Base-by-base conservation (phyloP, 2,888 invertebrate genomes). In the Polymixis lichenea region DNA sequence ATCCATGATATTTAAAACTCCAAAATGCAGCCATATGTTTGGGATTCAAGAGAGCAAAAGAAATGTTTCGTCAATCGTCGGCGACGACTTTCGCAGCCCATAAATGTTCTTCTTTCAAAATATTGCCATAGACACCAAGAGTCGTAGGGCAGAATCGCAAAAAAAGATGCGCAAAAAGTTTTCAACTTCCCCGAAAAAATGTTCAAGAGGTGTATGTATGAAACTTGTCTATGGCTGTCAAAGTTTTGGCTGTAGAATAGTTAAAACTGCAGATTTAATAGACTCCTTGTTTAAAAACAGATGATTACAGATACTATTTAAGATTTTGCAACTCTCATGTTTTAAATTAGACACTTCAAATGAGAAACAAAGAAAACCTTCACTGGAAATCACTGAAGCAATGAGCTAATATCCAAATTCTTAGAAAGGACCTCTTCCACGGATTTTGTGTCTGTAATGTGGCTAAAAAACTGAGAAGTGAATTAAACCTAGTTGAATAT, bases 31-130 rank as follows among this genome's bases (percentile, higher is more conserved):
- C 62, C 85, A 88, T 77, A 84, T 84, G 87, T 86, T 61, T 71
- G 77, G 53, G n/a, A 84, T 75, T 82, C 85, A 78, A 86, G 83
- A 84, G 83, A 81, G 80, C 72, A 77, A 82, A 85, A 88, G 83
- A 83, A 87, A 76, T 77, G 49, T 77, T 77, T 86, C 89, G 89
- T 93, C 92, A 89, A 77, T 92, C 92, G 84, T 72, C 91, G 81
- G 89, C 89, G 89, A 80, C 58, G 89, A 83, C 79, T 88, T 93
- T 94, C 84, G 90, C 95, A 95, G 93, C 85, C 90, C 94, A 94
- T 95, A 95, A 95, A 95, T 95, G 93, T 92, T 88, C 75, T 83
- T 83, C 93, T 87, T 92, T 95, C 95, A 95, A 91, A 95, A 95
- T 94, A 95, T 94, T 93, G 83, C 82, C 73, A 86, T 78, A 80